Evolutionary conservation across 2,888 invertebrate species (phyloP).

Genomic region (Troglohyphantes excavatus): DNA sequence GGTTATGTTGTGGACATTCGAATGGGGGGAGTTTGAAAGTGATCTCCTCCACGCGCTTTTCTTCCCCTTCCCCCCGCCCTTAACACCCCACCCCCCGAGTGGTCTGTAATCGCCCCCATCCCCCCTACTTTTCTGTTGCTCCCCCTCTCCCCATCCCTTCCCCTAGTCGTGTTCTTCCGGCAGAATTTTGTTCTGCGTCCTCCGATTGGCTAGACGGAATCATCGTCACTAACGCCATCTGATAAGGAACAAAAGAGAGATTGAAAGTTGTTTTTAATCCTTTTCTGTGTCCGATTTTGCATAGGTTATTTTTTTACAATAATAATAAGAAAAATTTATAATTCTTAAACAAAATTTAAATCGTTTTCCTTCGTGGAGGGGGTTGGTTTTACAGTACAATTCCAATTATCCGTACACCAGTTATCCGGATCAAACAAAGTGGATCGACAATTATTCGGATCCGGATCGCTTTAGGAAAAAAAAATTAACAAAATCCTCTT

Average conservation of each 20-base stretch:
- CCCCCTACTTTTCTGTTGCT: slow-evolving; percentile 36
- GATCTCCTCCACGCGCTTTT: slow-evolving; percentile 68
- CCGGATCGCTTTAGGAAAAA: no score
- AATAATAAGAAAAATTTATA: no score
- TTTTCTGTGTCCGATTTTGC: no score
- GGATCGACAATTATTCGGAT: no score
- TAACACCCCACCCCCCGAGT: slow-evolving; percentile 9
- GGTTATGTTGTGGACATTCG: slow-evolving; percentile 36
- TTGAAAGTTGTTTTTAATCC: background rate
- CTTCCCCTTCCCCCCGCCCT: slow-evolving; percentile 28
- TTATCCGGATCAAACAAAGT: no score
- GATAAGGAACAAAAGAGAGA: slow-evolving; percentile 15
- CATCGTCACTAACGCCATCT: slow-evolving; percentile 69
- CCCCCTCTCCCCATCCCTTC: slow-evolving; percentile 19
- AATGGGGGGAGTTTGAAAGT: slow-evolving; percentile 56
- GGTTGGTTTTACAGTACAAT: no score
- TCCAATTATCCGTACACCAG: no score
- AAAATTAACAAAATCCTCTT: no score
- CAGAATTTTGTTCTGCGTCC: slow-evolving; percentile 62
- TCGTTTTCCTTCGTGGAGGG: no score
- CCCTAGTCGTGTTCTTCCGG: slow-evolving; percentile 47
- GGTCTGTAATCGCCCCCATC: slow-evolving; percentile 6
- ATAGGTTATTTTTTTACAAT: no score
- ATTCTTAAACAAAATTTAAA: no score
- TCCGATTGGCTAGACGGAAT: slow-evolving; percentile 62